Evolutionary conservation across 2,888 invertebrate genomes (phyloP).

Genomic region (Morinoia aosen): DNA sequence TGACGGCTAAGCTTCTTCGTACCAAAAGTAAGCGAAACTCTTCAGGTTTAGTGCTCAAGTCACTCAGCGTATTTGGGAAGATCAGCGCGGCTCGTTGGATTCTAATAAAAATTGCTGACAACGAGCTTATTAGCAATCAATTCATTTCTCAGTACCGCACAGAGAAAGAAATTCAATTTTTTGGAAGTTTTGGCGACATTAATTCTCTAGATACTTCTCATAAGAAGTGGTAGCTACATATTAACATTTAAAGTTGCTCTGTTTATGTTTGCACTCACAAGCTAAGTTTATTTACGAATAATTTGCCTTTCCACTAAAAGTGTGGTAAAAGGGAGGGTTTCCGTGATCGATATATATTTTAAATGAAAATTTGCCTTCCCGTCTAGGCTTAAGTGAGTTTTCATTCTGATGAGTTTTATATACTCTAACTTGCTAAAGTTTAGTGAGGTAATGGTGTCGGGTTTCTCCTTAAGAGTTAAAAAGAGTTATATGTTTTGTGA

Average conservation of each 20-base stretch:
- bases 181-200: not conserved
- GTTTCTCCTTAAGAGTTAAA: too few species aligned
- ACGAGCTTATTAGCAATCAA: not conserved
- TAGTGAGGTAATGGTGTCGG: too few species aligned
- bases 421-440: too few species aligned
- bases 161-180: not conserved
- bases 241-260: not conserved
- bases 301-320: not conserved
- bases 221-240: not conserved
- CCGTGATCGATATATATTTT: not conserved
- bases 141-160: not conserved
- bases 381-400: too few species aligned
- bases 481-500: too few species aligned
- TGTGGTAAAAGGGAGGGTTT: not conserved
- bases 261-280: not conserved
- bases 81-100: not conserved
- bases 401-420: too few species aligned
- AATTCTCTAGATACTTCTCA: not conserved
- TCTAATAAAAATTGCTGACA: not conserved
- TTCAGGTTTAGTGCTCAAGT: not conserved
- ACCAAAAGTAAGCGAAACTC: not conserved
- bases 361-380: not conserved
- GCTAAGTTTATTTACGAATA: not conserved
- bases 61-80: not conserved
- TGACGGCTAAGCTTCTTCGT: not conserved